Evolutionary conservation across 2,113 vertebrate genomes (phyloP).

Genomic region (Alethe diademata): DNA sequence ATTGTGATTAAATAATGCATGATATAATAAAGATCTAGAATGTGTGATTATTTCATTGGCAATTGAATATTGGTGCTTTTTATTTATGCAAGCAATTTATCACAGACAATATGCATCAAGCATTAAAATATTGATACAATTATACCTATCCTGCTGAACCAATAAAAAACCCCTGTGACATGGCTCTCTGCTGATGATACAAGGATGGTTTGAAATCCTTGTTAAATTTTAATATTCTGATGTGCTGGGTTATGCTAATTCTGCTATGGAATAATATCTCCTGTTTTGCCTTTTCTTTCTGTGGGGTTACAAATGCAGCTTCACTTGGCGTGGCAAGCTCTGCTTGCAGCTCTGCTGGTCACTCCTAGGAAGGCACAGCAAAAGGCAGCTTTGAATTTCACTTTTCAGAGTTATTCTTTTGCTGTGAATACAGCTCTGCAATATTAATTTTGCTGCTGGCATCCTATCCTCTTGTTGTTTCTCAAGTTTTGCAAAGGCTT

Average conservation of each 20-base stretch:
- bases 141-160: constrained; percentile 75
- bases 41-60: constrained; percentile 82
- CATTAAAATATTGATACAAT: constrained; percentile 88
- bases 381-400: background rate
- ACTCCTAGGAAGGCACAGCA: background rate
- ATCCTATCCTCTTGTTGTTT: background rate
- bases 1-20: constrained; percentile 89
- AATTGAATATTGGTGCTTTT: constrained; percentile 80
- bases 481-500: background rate
- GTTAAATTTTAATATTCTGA: constrained; percentile 83
- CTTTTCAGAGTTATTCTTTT: background rate
- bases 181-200: constrained; percentile 67
- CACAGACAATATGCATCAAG: constrained; percentile 77
- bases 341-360: constrained; percentile 3
- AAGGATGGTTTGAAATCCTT: constrained; percentile 73
- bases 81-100: constrained; percentile 83
- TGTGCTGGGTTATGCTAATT: constrained; percentile 79
- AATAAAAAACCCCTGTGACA: constrained; percentile 76
- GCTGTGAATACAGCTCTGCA: background rate
- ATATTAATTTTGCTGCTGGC: background rate
- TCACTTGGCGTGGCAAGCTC: constrained; percentile 18
- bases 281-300: constrained; percentile 61
- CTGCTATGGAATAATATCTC: constrained; percentile 65
- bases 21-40: constrained; percentile 82
- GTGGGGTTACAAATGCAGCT: constrained; percentile 40